Evolutionary conservation across 1,140 invertebrate species (phyloP).

Genomic region (Watersipora subatra): DNA sequence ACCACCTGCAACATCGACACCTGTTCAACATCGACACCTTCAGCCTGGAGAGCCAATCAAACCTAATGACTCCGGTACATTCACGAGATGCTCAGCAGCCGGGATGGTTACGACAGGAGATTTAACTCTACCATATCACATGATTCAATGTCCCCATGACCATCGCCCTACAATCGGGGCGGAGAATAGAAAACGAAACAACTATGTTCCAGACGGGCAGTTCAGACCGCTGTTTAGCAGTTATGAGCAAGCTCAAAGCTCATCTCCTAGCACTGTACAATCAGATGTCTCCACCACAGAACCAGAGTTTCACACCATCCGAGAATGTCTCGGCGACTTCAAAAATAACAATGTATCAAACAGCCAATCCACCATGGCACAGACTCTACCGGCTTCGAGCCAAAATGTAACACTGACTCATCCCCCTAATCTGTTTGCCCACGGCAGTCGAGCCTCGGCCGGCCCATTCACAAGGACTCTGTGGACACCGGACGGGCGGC

Average conservation of each 20-base stretch:
- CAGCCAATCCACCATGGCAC: background rate
- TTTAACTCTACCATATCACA: background rate
- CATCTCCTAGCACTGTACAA: background rate
- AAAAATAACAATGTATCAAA: background rate
- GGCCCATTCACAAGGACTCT: background rate
- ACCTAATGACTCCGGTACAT: background rate
- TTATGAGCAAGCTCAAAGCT: background rate
- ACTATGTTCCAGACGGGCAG: background rate
- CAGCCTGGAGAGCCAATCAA: background rate
- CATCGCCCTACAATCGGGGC: too few relatives aligned
- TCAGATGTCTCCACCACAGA: background rate
- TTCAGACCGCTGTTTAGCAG: background rate
- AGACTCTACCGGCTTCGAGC: background rate
- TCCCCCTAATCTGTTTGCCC: background rate
- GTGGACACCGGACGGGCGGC: background rate
- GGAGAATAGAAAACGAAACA: too few relatives aligned
- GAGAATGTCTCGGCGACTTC: background rate
- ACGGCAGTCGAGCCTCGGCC: background rate
- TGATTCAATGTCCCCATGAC: background rate
- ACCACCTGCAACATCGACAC: too few relatives aligned
- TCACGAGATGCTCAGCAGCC: background rate
- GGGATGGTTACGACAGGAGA: background rate
- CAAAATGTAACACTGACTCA: background rate
- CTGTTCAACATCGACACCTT: too few relatives aligned
- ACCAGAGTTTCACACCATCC: background rate